These are phyloP conservation scores for Tupiocoris notatus DNA, from an alignment of 2,888 invertebrate species.

Conservation along the genomic window DNA sequence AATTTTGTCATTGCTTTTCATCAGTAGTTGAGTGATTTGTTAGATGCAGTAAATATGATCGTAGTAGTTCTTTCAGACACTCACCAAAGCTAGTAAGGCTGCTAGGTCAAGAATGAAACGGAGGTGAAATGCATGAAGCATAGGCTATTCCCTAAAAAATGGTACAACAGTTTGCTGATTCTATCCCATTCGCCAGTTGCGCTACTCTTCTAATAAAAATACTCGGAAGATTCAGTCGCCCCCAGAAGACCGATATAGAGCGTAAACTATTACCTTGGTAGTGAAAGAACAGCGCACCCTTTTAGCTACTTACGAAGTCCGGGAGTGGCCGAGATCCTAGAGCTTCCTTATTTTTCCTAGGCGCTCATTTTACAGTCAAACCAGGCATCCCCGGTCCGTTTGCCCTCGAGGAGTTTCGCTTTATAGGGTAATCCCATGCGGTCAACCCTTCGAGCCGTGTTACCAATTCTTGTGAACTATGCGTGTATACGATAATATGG, in stretches of 20 bases:
- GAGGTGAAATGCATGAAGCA: too few relatives aligned
- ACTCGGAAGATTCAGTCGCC: constrained; percentile 14
- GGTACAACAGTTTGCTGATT: neutral
- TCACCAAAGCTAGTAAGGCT: too few relatives aligned
- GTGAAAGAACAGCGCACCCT: neutral
- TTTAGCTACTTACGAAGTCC: neutral
- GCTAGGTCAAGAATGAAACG: too few relatives aligned
- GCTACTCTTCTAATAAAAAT: constrained; percentile 41
- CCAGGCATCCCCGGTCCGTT: constrained; percentile 2
- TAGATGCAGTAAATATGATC: too few relatives aligned
- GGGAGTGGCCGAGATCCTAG: neutral
- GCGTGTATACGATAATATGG: neutral
- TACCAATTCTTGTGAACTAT: neutral
- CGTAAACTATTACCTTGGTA: constrained; percentile 44
- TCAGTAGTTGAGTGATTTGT: too few relatives aligned
- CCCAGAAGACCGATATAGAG: constrained; percentile 38
- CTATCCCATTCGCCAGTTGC: neutral
- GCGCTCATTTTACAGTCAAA: constrained; percentile 35
- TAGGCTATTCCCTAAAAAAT: too few relatives aligned
- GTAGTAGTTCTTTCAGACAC: too few relatives aligned
- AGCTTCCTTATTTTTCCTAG: neutral
- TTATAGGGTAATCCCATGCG: neutral
- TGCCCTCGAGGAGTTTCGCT: neutral
- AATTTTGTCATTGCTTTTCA: too few relatives aligned
- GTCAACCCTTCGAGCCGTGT: neutral